Evolutionary conservation across 2,113 vertebrate species (phyloP).

Genomic region (Hippolais icterina): DNA sequence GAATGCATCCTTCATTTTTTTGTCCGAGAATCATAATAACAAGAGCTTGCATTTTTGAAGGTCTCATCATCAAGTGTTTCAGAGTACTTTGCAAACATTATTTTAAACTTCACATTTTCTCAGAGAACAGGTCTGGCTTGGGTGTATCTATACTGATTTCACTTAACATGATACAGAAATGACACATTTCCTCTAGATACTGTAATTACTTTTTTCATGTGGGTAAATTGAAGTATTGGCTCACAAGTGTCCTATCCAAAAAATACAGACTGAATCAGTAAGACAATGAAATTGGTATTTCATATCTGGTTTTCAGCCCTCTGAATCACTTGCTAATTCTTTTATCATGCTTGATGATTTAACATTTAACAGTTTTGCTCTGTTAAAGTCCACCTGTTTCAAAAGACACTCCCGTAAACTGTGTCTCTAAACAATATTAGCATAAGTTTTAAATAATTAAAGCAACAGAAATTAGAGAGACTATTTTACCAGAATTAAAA

Average conservation of each 20-base stretch:
- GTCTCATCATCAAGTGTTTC: background rate
- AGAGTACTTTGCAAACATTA: background rate
- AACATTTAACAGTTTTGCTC: background rate
- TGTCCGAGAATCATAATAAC: background rate
- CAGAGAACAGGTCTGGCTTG: background rate
- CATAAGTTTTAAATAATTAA: background rate
- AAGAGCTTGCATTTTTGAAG: background rate
- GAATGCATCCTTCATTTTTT: background rate
- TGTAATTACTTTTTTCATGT: background rate
- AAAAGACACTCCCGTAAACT: background rate
- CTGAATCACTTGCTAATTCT: background rate
- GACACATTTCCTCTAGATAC: background rate
- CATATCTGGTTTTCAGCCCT: background rate
- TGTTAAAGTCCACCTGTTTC: background rate
- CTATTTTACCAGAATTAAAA: background rate
- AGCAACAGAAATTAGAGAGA: background rate
- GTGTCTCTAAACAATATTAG: background rate
- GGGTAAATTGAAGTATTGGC: background rate
- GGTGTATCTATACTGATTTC: background rate
- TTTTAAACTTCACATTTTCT: background rate
- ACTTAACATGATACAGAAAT: background rate
- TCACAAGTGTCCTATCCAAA: background rate
- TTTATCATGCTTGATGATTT: background rate
- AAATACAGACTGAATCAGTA: background rate
- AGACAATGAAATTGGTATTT: background rate